phyloP scores from a whole-genome alignment of 2,113 vertebrate species.

The Rhea americana region DNA sequence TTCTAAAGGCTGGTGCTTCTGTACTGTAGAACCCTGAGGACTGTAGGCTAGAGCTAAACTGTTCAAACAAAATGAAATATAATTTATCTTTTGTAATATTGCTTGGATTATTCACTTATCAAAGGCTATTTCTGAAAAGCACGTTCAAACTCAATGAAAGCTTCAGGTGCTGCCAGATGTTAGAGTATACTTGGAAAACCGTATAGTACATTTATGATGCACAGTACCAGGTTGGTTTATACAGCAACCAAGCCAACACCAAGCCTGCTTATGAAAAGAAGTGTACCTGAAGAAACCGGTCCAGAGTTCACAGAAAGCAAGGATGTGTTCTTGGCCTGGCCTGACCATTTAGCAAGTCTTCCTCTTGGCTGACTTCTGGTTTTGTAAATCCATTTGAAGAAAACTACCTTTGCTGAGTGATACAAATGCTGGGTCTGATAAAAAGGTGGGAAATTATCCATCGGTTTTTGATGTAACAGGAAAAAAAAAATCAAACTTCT shows the following conservation, averaged over 20 bases:
- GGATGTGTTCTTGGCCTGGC: neutral
- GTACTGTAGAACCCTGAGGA: neutral
- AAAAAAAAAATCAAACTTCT: too few relatives aligned
- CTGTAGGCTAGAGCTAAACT: neutral
- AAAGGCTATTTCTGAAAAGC: neutral
- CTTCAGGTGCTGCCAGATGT: neutral
- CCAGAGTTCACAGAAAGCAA: neutral
- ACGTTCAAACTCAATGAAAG: neutral
- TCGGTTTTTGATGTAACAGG: neutral
- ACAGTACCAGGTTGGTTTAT: neutral
- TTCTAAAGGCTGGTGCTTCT: neutral
- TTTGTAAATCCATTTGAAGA: neutral
- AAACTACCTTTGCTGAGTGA: neutral
- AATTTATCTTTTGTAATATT: neutral
- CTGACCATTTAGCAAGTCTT: neutral
- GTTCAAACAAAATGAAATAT: neutral
- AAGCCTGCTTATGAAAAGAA: neutral
- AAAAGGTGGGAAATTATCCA: neutral
- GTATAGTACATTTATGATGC: rapidly evolving
- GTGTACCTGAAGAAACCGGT: neutral
- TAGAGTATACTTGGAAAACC: neutral
- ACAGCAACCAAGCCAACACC: neutral
- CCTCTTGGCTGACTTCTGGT: neutral
- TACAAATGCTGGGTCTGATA: neutral
- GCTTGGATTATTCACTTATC: neutral